Base-by-base conservation (phyloP, 2,888 invertebrate genomes). In the Cephus pulcher region DNA sequence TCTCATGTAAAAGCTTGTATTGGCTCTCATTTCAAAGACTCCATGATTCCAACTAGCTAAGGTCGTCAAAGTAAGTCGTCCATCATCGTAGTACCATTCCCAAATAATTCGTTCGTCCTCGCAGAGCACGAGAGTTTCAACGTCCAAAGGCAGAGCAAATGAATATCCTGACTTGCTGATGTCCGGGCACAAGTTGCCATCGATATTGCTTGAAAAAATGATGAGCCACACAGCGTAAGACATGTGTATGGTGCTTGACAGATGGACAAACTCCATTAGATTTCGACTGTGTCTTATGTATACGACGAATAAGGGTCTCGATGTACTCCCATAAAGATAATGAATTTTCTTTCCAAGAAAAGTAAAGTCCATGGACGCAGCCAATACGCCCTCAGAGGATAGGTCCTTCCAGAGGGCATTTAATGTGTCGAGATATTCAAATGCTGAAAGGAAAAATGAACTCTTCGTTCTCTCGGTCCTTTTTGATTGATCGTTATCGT, bases 161-260 rank as follows among this genome's bases (percentile, higher is more conserved):
- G 75, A 70, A 73, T 82, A 82, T 12, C 79, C 78, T 11, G 23
- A 1, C 1, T 75, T 34, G 1, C 78, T 2, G 37, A 37, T 37
- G 37, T 37, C 37, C 37, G 37, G 37, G 37, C 37, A 37, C 12
- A 37, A 37, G 35, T 82, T 73, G 6, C 33, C 78, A 1, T 69
- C 69, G 3, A n/a, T 81, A 74, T 15, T 37, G 37, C 37, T 37
- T 37, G 37, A 37, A 74, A 87, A 86, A 34, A 88, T 34, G 3
- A 85, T 75, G 4, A 88, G 35, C 88, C 88, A 88, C n/a, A 78
- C 79, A 34, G 85, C 76, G 4, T 75, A 78, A 3, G 82, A 80
- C 85, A 88, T 86, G 40, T 82, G 79, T 30, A 83, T 80, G 6
- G 40, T 69, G 0, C 30, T 74, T 1, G 83, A 82, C 0, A 74